Conservation (phyloP, 1,140 invertebrate species). For the Anastatus disparis region DNA sequence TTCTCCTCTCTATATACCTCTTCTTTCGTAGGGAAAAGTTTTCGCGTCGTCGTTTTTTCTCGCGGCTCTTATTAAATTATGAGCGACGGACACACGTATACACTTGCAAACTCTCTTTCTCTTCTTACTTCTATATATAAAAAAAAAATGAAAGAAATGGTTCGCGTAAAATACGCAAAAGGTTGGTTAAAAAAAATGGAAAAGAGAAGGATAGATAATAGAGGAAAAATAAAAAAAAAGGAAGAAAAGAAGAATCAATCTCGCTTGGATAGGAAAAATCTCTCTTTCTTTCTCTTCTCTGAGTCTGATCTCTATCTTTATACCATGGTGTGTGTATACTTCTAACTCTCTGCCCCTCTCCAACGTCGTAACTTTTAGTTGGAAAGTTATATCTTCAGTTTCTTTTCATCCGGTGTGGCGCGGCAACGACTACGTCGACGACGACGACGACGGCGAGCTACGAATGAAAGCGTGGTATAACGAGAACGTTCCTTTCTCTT, state of each 20-base stretch:
- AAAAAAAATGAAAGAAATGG: neutral
- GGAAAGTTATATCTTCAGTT: slow-evolving; percentile 27
- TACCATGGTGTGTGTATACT: neutral
- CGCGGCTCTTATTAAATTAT: slow-evolving; percentile 40
- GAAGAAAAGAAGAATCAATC: slow-evolving; percentile 38
- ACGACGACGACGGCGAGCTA: no score
- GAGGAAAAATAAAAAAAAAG: neutral
- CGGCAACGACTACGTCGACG: no score
- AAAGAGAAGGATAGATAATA: neutral
- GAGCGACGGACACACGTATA: slow-evolving; percentile 7
- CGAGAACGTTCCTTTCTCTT: no score
- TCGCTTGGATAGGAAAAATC: slow-evolving; percentile 15
- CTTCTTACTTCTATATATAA: no score
- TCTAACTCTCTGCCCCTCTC: no score
- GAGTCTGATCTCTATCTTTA: slow-evolving; percentile 17
- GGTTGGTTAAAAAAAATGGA: neutral
- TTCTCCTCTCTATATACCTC: no score
- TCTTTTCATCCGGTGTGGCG: slow-evolving; percentile 10
- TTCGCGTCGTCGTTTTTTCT: neutral
- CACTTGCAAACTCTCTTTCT: no score
- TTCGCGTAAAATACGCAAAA: slow-evolving; percentile 11
- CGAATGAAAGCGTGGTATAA: neutral
- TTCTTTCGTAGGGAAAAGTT: no score
- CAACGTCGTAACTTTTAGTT: slow-evolving; percentile 39
- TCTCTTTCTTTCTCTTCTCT: neutral